A percentile compares a stretch with the other conserved stretches of the same genome.
Conservation (phyloP, 1,140 invertebrate species). For the Aethina tumida region DNA sequence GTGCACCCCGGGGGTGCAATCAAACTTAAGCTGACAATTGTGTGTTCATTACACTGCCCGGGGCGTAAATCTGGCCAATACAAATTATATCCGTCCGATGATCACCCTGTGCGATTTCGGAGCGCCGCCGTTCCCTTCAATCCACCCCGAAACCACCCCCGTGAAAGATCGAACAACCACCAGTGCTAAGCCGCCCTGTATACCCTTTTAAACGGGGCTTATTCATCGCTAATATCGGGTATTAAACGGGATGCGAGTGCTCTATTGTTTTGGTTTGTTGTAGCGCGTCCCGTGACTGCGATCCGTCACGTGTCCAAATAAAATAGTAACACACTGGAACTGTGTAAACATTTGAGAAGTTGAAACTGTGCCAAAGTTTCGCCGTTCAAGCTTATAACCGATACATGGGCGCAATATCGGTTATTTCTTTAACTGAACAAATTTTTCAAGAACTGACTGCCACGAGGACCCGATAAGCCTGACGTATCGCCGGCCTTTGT, state of each 20-base stretch:
- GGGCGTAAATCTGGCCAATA: constrained; percentile 39
- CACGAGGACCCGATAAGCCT: too few relatives aligned
- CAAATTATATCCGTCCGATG: constrained; percentile 36
- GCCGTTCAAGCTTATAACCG: constrained; percentile 7
- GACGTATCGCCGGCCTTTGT: too few relatives aligned
- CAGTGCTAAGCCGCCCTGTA: constrained; percentile 22
- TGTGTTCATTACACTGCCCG: constrained; percentile 37
- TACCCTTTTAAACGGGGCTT: constrained; percentile 17
- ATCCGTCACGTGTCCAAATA: too few relatives aligned
- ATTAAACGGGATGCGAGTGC: constrained; percentile 9
- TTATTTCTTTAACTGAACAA: too few relatives aligned
- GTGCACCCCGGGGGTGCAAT: constrained; percentile 26
- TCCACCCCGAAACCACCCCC: constrained; percentile 12
- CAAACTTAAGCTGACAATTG: constrained; percentile 38
- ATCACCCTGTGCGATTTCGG: constrained; percentile 19
- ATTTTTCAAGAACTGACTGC: too few relatives aligned
- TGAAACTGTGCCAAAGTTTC: too few relatives aligned
- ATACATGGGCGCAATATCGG: neutral
- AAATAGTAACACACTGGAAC: too few relatives aligned
- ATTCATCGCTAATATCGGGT: constrained; percentile 8
- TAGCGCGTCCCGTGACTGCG: too few relatives aligned
- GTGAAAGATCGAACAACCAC: constrained; percentile 13
- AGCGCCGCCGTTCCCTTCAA: too few relatives aligned
- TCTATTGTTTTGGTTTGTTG: too few relatives aligned
- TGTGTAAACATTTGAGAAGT: too few relatives aligned